Evolutionary conservation across 2,113 vertebrate species (phyloP), one percentile per base, ranked within the genome.

Genomic region (Chlamydotis undulata): DNA sequence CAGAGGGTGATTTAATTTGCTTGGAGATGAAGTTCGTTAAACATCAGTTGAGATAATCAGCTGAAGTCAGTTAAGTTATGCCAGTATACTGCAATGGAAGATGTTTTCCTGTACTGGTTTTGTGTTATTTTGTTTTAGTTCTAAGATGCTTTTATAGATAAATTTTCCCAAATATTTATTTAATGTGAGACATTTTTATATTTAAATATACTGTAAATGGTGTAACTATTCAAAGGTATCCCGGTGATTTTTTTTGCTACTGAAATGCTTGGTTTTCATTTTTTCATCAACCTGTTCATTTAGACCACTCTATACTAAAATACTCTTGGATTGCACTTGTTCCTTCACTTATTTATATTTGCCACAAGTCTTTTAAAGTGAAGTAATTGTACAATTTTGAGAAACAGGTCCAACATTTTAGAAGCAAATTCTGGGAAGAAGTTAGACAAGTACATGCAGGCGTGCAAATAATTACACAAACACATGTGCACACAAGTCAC

Each of bases 381-480:
- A 91, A 89, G 29, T 45, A 68, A 56, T 17, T 63, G 79, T 60
- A 78, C 1, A 23, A 43, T 64, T 86, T 83, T 70, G 47, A 83
- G 47, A 95, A 80, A 2, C 21, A 90, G 43, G 37, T 73, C 57
- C 71, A 90, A 69, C 85, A 78, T 70, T 92, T 94, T 88, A 81
- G 63, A 94, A 93, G 79, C 64, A 95, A 96, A 86, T 19, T 93
- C 79, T 81, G 33, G 80, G 77, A 90, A 55, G 52, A 29, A 56
- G 64, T 77, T 94, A 86, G 64, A 96, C 84, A 91, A 92, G 52
- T 85, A 92, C 90, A 91, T 91, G 89, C 96, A 97, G 79, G 88
- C 95, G 68, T 97, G 96, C 96, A 97, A 94, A 90, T 81, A 82
- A 67, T 55, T 88, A 93, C n/a, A 90, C 57, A 85, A 73, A 94